phyloP scores from a whole-genome alignment of 2,113 vertebrate genomes.

The Clupea harengus region DNA sequence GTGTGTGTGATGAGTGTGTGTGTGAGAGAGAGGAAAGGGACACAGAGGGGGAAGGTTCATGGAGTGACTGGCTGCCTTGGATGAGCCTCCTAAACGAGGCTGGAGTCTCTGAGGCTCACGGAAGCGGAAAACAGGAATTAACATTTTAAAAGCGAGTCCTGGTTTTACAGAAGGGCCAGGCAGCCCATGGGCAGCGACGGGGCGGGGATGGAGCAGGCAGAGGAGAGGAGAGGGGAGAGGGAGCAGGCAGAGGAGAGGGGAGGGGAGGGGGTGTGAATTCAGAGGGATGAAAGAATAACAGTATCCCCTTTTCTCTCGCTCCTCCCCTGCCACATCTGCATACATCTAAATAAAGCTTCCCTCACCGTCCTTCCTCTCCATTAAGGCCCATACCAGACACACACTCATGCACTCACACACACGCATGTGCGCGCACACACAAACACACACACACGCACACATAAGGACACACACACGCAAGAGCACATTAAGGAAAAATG shows the following conservation, averaged over 20 bases:
- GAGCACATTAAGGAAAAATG: not conserved
- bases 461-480: not conserved
- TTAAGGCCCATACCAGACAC: constrained; percentile 25
- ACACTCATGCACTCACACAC: constrained; percentile 6
- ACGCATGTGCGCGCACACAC: not conserved
- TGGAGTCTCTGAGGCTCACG: constrained; percentile 29
- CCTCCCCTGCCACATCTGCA: constrained; percentile 49
- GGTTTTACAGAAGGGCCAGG: constrained; percentile 38
- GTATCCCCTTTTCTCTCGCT: constrained; percentile 6
- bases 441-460: not conserved
- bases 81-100: constrained; percentile 27
- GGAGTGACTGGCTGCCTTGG: constrained; percentile 42
- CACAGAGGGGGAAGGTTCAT: constrained; percentile 11
- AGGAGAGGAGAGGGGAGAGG: not conserved
- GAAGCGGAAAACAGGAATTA: constrained; percentile 53
- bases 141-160: constrained; percentile 55
- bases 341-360: constrained; percentile 33
- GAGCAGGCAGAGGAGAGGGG: not conserved
- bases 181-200: constrained; percentile 17
- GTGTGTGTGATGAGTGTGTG: not conserved
- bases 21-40: not conserved
- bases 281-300: constrained; percentile 38
- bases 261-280: not conserved
- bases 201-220: not conserved
- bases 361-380: constrained; percentile 25